Evolutionary conservation across 1,140 invertebrate species (phyloP), one percentile per base, ranked within the genome.

Genomic region (Neomicropteryx cornuta): DNA sequence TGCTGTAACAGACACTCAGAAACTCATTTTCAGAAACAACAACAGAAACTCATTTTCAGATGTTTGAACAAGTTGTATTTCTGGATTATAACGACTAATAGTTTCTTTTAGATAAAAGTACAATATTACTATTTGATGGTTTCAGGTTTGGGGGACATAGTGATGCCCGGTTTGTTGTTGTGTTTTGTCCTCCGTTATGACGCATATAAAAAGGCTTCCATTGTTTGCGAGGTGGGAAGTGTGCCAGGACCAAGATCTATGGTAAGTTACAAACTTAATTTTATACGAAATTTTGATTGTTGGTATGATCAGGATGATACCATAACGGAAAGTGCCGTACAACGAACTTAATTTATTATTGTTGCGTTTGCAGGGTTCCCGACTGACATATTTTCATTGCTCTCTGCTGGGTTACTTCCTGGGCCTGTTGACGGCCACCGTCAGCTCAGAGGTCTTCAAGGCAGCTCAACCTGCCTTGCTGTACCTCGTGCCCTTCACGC

Each of bases 371-470:
- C 51, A 68, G 58, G 62, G 71, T 22, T 74, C 71, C 22, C 66
- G 72, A 38, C 55, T 79, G 42, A 79, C 77, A 34, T 96, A 97
- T 73, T 97, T 97, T 76, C 94, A 97, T 72, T 97, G 94, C 74
- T 97, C 93, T 49, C 76, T 97, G 52, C 82, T 97, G 56, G 94
- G 94, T 46, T 97, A 97, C 70, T 97, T 97, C 70, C 73, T 97
- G 67, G 93, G 94, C 46, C 71, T 97, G 54, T 72, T 97, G 56
- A 97, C 93, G 53, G 94, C 94, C 35, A 97, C 93, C 18, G 88
- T 97, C 40, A 95, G 90, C 48, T 93, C 90, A 11, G 93, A 97
- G 71, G 82, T 97, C 50, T 97, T 97, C 70, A 94, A 94, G 75
- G 92, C 92, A 44, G 93, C 94, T 32, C 94, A 97, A 67, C 94